Base-by-base conservation (phyloP, 2,113 vertebrate species). In the Crotalus helleri region DNA sequence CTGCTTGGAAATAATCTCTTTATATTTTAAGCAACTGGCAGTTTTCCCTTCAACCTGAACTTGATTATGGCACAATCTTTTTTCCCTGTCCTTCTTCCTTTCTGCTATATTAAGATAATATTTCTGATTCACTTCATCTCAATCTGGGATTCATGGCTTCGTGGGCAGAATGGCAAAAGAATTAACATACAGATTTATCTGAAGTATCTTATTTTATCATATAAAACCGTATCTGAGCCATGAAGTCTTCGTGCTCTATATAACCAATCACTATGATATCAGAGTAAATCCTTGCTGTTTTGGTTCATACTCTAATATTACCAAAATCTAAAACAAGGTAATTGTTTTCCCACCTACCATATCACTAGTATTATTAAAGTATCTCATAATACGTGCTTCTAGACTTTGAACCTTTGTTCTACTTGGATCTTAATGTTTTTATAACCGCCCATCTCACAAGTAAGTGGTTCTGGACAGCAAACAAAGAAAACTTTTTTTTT, bases 51-150 rank as follows among this genome's bases (percentile, higher is more conserved):
- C 61, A 64, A 64, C 29, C 33, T 93, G 53, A 93, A 87, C 51
- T 92, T 92, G 61, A 55, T 94, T 92, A 61, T 59, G 90, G 87
- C 29, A 89, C 64, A 89, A 95, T 92, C 89, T 53, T 89, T 54
- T 53, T 89, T 54, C 0, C 2, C 4, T 85, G 92, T 93, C 90
- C 91, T 94, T 33, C 0, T 0, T 58, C n/a, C 91, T 91, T 95
- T 93, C 91, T 91, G 81, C 7, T 95, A 44, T 55, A 95, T 61
- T 26, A 85, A 61, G 46, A 92, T 39, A 91, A 88, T 74, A 59
- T 59, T 21, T 88, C 39, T 58, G 5, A 44, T 54, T 94, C 58
- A 94, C 57, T 58, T 95, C 91, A 89, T 87, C 87, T 59, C 88
- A 91, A 87, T 7, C 29, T 88, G 88, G 12, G 64, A 23, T 59